Evolutionary conservation across 2,113 vertebrate genomes (phyloP), one percentile per base, ranked within the genome.

Genomic region (Tiliqua scincoides): DNA sequence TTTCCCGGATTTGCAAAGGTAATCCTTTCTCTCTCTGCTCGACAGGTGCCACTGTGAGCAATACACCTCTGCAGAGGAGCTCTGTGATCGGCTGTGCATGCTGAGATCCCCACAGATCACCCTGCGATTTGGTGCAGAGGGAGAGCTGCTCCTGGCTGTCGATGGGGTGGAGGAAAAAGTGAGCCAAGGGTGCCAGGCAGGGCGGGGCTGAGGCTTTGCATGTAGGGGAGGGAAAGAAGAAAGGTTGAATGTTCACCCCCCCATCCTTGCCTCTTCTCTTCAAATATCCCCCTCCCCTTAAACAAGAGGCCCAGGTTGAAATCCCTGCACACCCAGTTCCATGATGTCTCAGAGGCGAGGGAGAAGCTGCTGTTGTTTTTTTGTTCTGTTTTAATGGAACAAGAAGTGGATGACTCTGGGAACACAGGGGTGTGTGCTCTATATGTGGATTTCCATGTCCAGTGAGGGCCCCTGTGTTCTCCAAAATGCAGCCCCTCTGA

Each of bases 1-100:
- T 57, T 17, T 54, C 85, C 86, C 21, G 1, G 9, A 15, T 70
- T 1, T 6, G 1, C 0, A 23, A 11, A 27, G 14, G 40, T 61
- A 27, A 0, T 0, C 71, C 21, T 40, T 2, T 6, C 0, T 83
- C 37, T 90, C 23, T 85, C 35, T 10, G 2, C 54, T 83, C 54
- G 11, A 0, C 52, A 96, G 98, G 88, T 99, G 98, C 91, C 97
- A 93, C 25, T 99, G 98, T 93, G 92, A 91, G 83, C 93, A 89
- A 37, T 99, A 98, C 0, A 21, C 98, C 76, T 98, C 98, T 14
- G 95, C 95, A 0, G 98, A 99, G 93, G 97, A 99, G 92, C 95
- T 99, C 43, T 99, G 98, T 89, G 96, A 98, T 81, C 88, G 93
- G 1, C 94, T 93, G n/a, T 99, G 98, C 90, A 89, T 98, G 89